Percentiles rank a stretch among this genome's conserved stretches.
These are phyloP conservation scores for Ernsta delagoae DNA, from an alignment of 2,888 invertebrate genomes.

Conservation along the genomic window DNA sequence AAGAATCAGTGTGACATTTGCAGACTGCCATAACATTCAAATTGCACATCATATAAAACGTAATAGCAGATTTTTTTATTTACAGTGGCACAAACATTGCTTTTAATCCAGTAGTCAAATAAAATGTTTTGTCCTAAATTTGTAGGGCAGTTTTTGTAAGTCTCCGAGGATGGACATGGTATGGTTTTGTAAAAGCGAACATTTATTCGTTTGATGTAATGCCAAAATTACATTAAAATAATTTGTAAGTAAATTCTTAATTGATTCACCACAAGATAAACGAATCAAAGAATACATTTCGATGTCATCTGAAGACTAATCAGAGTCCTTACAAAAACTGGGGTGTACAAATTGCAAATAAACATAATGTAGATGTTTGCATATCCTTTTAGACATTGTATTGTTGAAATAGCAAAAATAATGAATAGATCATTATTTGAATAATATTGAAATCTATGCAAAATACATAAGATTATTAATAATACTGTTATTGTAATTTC, in stretches of 20 bases:
- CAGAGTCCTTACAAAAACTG: slow-evolving; percentile 6
- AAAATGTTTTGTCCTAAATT: slow-evolving; percentile 27
- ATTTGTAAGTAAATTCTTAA: too few species aligned
- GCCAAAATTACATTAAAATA: too few species aligned
- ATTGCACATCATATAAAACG: slow-evolving; percentile 46
- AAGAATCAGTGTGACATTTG: slow-evolving; percentile 55
- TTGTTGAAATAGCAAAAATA: slow-evolving; percentile 29
- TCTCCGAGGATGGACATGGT: background rate
- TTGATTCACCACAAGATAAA: too few species aligned
- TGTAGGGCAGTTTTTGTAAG: background rate
- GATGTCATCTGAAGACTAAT: background rate
- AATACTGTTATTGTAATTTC: slow-evolving; percentile 18
- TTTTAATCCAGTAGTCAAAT: slow-evolving; percentile 38
- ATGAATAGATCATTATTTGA: slow-evolving; percentile 4
- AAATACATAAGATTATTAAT: slow-evolving; percentile 18
- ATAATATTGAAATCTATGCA: background rate
- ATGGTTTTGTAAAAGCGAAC: too few species aligned
- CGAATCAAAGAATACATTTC: too few species aligned
- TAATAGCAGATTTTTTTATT: slow-evolving; percentile 33
- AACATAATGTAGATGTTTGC: slow-evolving; percentile 29
- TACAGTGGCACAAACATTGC: slow-evolving; percentile 39
- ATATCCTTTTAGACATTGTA: slow-evolving; percentile 29
- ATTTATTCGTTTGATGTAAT: too few species aligned
- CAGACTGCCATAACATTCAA: slow-evolving; percentile 47
- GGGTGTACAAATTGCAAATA: background rate